Base-by-base conservation (phyloP, 2,113 vertebrate species). In the Larimichthys polyactis region DNA sequence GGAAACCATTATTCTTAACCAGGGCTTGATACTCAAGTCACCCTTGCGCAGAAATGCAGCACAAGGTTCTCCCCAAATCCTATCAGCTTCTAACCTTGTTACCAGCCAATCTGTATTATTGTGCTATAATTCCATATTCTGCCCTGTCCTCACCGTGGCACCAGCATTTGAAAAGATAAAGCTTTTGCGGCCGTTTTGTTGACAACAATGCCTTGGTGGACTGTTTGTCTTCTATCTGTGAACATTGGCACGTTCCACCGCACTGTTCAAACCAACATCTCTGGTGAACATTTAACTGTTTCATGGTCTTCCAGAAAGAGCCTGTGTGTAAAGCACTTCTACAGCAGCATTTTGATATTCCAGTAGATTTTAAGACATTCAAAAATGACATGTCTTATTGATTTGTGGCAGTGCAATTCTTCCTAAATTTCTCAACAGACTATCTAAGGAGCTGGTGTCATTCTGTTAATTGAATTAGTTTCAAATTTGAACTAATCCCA, bases 1-100 rank as follows among this genome's bases (percentile, higher is more conserved):
- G 94, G 90, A 94, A 95, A 87, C 94, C 94, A 96, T 96, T 96
- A 94, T 95, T 94, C 94, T 94, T 93, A 94, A 94, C 93, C 91
- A 93, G 94, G 90, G 93, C 91, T 92, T 91, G 92, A 94, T 93
- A 91, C 92, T 92, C 89, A 90, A 89, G 90, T 95, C 95, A 95
- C 94, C 94, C 91, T 90, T 92, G 92, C 83, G 87, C 91, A 92
- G 89, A 94, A 94, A 94, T 84, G 91, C 91, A 85, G 89, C 89
- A 89, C 74, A 86, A 92, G 92, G 91, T 94, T 94, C 92, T 92
- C 87, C 92, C 77, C 77, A 94, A 95, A 95, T 96, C 94, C 94
- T 93, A 94, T 96, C 93, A 95, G 87, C 90, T 79, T 81, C 92
- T 95, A 95, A 96, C 94, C 94, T 95, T 93, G 94, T 96, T 96